phyloP scores from a whole-genome alignment of 2,113 vertebrate species.

The Cygnus atratus region DNA sequence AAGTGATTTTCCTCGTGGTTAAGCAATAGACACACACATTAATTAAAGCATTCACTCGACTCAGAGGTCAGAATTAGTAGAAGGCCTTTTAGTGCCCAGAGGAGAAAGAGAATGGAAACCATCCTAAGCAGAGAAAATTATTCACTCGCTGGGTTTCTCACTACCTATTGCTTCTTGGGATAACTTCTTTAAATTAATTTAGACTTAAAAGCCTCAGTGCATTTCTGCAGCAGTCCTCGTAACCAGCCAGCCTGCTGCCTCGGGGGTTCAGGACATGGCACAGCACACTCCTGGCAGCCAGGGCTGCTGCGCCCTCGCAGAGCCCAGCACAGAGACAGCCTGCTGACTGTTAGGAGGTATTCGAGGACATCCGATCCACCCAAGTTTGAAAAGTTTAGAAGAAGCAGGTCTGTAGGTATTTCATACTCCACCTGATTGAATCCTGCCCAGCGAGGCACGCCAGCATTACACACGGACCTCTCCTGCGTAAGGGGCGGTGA shows the following conservation, averaged over 20 bases:
- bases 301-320: not conserved
- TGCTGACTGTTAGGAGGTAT: not conserved
- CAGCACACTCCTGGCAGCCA: not conserved
- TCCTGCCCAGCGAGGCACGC: not conserved
- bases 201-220: accelerated
- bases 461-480: not conserved
- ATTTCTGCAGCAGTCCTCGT: not conserved
- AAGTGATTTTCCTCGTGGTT: slow-evolving; percentile 55
- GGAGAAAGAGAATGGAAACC: not conserved
- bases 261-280: not conserved
- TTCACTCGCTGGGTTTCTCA: not conserved
- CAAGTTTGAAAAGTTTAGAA: too few species aligned
- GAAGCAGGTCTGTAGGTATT: not conserved
- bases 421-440: not conserved
- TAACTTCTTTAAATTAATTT: not conserved
- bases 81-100: not conserved
- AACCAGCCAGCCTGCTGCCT: not conserved
- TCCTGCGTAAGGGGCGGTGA: accelerated
- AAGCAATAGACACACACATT: slow-evolving; percentile 27
- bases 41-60: slow-evolving; percentile 42
- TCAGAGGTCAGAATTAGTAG: not conserved
- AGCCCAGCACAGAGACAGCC: not conserved
- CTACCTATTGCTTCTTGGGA: not conserved
- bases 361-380: not conserved
- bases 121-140: not conserved